These are phyloP conservation scores for Dicrurus megarhynchus DNA, from an alignment of 2,113 vertebrate species.

Conservation along the genomic window DNA sequence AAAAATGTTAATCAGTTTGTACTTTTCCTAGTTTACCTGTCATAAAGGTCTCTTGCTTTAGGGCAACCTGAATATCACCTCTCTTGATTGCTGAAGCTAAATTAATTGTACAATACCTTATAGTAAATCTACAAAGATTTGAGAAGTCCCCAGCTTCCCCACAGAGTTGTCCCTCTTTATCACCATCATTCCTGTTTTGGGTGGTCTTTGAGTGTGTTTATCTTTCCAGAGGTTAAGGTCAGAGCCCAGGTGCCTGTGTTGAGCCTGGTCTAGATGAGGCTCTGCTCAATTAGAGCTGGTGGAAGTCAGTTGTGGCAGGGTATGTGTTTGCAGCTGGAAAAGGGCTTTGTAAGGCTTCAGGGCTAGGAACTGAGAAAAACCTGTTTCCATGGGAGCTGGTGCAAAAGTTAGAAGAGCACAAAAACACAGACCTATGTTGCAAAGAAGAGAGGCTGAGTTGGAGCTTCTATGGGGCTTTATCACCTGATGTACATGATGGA, in stretches of 20 bases:
- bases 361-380: neutral
- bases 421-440: neutral
- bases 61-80: neutral
- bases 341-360: neutral
- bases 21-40: neutral
- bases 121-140: neutral
- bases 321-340: fast-evolving
- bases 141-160: neutral
- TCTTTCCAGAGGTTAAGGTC: neutral
- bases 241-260: fast-evolving
- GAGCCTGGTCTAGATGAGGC: neutral
- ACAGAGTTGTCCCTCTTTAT: neutral
- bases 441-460: neutral
- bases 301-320: neutral
- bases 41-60: neutral
- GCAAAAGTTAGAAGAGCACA: neutral
- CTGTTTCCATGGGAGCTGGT: neutral
- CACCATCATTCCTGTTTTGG: neutral
- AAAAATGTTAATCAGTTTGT: neutral
- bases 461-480: neutral
- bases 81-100: neutral
- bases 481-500: neutral
- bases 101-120: neutral
- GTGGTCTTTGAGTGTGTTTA: neutral
- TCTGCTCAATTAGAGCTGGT: neutral